Conservation (phyloP, 2,797 vertebrate genomes). For the Erithacus rubecula region DNA sequence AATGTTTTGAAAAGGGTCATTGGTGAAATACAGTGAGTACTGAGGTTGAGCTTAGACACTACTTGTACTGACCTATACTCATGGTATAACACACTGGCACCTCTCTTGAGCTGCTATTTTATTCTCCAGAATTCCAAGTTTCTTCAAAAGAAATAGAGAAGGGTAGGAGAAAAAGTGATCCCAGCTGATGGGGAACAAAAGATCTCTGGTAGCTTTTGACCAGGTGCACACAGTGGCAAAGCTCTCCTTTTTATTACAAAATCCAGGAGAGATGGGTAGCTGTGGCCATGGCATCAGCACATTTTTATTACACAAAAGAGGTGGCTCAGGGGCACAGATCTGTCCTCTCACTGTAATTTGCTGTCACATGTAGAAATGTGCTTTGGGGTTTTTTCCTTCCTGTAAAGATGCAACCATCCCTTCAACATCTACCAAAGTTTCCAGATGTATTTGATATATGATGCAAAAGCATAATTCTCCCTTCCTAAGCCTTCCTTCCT, state of each 20-base stretch:
- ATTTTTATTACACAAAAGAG: background rate
- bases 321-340: background rate
- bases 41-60: background rate
- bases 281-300: background rate
- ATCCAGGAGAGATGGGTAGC: background rate
- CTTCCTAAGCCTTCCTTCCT: background rate
- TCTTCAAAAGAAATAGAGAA: background rate
- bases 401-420: background rate
- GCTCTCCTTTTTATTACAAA: background rate
- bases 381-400: background rate
- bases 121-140: background rate
- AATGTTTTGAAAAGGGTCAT: background rate
- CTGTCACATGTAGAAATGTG: background rate
- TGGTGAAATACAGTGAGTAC: background rate
- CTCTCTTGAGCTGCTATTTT: background rate
- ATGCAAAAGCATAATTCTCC: background rate
- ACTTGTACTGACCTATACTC: background rate
- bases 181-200: background rate
- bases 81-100: background rate
- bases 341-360: background rate
- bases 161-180: background rate
- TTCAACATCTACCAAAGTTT: background rate
- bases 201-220: background rate
- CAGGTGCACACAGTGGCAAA: fast-evolving
- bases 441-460: background rate